Evolutionary conservation across 2,797 vertebrate species (phyloP).

Genomic region (Pantherophis vulpinus): DNA sequence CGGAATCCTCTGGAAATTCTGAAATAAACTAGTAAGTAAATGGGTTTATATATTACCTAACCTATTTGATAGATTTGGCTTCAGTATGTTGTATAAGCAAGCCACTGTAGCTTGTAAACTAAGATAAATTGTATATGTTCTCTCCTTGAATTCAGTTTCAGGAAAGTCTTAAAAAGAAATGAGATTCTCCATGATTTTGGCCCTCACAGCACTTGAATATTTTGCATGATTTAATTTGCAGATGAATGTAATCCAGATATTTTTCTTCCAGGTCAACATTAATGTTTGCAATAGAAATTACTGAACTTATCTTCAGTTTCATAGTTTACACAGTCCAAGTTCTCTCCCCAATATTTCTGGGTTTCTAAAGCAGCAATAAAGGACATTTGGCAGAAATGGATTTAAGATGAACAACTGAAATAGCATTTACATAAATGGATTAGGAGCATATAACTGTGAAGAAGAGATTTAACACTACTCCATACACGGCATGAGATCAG

Average conservation of each 20-base stretch:
- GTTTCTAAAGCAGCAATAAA: not conserved
- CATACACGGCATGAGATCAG: not conserved
- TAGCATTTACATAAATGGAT: constrained; percentile 4
- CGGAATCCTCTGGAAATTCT: not conserved
- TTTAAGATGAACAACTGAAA: not conserved
- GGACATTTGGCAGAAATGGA: not conserved
- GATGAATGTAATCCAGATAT: not conserved
- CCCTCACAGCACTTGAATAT: not conserved
- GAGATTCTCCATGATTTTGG: not conserved
- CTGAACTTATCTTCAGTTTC: not conserved
- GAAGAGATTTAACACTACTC: not conserved
- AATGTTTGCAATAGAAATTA: not conserved
- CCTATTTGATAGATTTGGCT: not conserved
- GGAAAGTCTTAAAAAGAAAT: not conserved
- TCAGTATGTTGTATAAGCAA: not conserved
- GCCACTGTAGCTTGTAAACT: not conserved
- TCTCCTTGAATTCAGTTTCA: not conserved
- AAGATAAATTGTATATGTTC: not conserved
- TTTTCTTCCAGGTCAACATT: not conserved
- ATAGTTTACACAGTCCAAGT: not conserved
- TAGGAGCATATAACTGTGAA: not conserved
- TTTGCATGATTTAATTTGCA: not conserved
- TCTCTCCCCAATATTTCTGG: not conserved
- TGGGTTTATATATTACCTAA: not conserved
- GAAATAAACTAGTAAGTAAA: not conserved